phyloP scores from a whole-genome alignment of 2,113 vertebrate genomes.

The Aegotheles bennettii region DNA sequence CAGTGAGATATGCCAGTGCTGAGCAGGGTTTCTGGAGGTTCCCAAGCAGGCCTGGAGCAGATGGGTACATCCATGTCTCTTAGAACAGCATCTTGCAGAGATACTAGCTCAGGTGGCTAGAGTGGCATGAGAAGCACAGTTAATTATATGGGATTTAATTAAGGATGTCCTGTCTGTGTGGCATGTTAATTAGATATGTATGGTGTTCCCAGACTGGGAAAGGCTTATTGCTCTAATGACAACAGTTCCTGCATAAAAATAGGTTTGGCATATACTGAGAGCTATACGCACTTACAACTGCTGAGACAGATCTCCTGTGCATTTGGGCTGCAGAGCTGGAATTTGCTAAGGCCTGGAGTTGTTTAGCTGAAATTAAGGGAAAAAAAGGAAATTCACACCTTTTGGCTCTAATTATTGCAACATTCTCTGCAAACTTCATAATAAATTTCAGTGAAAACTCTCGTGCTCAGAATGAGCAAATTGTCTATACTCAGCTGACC shows the following conservation, averaged over 20 bases:
- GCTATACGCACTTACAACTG: neutral
- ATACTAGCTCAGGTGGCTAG: neutral
- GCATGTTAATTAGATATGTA: neutral
- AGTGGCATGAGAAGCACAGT: neutral
- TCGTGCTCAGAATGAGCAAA: neutral
- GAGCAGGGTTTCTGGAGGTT: neutral
- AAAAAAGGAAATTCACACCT: neutral
- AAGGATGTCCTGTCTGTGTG: neutral
- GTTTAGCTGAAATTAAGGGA: neutral
- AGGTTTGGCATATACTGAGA: neutral
- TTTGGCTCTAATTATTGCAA: neutral
- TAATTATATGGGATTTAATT: neutral
- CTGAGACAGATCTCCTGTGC: neutral
- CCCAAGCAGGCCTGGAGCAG: neutral
- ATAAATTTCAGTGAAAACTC: neutral
- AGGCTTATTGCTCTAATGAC: neutral
- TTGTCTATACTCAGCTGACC: neutral
- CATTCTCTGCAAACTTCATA: accelerated
- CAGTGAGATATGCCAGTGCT: neutral
- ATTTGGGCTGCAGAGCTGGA: neutral
- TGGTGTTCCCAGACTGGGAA: neutral
- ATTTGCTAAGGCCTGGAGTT: neutral
- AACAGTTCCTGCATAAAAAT: neutral
- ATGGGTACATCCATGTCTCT: neutral
- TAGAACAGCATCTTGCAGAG: neutral